A percentile compares a stretch with the other conserved stretches of the same genome.
Evolutionary conservation across 2,797 vertebrate genomes (phyloP).

Genomic region (Acridotheres tristis): DNA sequence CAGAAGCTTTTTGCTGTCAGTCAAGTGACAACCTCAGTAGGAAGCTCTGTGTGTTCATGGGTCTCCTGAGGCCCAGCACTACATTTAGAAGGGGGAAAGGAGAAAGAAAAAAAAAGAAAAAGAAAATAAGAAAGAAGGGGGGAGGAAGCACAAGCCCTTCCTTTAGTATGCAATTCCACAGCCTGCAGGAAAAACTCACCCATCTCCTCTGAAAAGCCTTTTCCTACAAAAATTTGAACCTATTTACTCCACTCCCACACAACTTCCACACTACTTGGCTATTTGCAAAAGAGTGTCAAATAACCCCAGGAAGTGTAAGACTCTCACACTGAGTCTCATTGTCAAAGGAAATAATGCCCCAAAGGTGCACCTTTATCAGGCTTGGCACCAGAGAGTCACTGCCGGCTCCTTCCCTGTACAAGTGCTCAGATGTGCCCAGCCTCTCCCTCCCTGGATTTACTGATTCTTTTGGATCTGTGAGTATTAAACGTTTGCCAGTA

Average conservation of each 20-base stretch:
- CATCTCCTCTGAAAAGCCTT: conserved; percentile 51
- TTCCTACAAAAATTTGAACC: conserved; percentile 55
- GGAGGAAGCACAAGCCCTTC: conserved; percentile 13
- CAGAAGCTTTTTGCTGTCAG: conserved; percentile 77
- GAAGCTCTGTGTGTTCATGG: conserved; percentile 68
- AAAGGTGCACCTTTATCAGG: conserved; percentile 20
- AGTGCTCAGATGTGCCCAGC: neutral
- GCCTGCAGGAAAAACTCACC: conserved; percentile 21
- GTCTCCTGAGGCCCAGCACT: conserved; percentile 68
- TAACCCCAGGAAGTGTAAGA: conserved; percentile 22
- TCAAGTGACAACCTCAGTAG: conserved; percentile 76
- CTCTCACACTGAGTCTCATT: neutral
- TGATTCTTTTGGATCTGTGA: conserved; percentile 56
- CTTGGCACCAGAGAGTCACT: neutral
- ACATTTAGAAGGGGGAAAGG: conserved; percentile 29
- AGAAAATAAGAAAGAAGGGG: neutral
- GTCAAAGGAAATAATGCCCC: conserved; percentile 34
- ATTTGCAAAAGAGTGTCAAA: conserved; percentile 51
- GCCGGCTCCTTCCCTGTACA: neutral
- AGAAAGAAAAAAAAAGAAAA: neutral
- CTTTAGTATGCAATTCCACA: conserved; percentile 64
- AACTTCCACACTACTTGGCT: conserved; percentile 7
- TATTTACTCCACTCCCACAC: conserved; percentile 46
- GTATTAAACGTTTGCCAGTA: conserved; percentile 39
- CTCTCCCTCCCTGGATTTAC: conserved; percentile 30